phyloP scores from a whole-genome alignment of 2,113 vertebrate species.

The Heteronetta atricapilla region DNA sequence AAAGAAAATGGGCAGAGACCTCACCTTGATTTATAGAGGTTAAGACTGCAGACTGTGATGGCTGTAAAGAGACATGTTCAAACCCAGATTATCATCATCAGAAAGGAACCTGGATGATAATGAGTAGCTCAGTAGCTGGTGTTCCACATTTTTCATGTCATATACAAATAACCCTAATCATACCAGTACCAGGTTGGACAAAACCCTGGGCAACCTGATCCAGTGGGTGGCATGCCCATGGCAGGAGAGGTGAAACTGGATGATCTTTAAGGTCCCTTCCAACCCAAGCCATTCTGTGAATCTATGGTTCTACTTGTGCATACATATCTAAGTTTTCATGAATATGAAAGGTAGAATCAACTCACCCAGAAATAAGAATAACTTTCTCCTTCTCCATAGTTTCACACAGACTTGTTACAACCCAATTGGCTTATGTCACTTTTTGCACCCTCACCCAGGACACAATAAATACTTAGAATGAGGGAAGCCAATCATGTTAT shows the following conservation, averaged over 20 bases:
- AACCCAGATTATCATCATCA: neutral
- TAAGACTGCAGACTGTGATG: neutral
- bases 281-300: too few relatives aligned
- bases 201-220: too few relatives aligned
- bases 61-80: neutral
- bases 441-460: neutral
- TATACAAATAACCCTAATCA: neutral
- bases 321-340: neutral
- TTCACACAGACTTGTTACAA: neutral
- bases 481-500: neutral
- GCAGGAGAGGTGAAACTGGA: too few relatives aligned
- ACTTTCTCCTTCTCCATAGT: neutral
- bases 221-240: too few relatives aligned
- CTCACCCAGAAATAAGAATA: neutral
- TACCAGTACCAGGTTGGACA: too few relatives aligned
- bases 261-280: too few relatives aligned
- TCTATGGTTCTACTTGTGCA: neutral
- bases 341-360: neutral
- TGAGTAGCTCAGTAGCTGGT: neutral
- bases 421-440: neutral
- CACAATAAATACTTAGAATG: neutral
- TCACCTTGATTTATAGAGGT: neutral
- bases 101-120: neutral
- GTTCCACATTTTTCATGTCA: neutral
- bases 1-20: neutral